These are phyloP conservation scores for Philypnodon macrostomus DNA, from an alignment of 2,797 vertebrate genomes.

Conservation along the genomic window DNA sequence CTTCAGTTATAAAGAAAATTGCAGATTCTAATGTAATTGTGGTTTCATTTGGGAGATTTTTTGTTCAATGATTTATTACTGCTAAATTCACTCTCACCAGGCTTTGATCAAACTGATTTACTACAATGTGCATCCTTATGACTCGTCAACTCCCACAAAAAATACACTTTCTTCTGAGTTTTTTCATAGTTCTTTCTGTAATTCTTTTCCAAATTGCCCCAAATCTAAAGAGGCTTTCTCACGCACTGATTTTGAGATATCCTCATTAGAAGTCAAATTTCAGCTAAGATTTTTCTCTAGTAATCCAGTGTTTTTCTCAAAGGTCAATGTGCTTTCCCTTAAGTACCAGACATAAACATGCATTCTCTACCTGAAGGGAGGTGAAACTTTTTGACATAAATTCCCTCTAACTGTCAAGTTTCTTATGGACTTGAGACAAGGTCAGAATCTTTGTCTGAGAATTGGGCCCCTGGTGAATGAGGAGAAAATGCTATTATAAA, in stretches of 20 bases:
- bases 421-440: slow-evolving; percentile 41
- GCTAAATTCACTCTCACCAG: background rate
- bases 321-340: slow-evolving; percentile 24
- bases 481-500: slow-evolving; percentile 51
- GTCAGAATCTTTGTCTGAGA: slow-evolving; percentile 45
- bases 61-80: background rate
- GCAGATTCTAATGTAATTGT: too few relatives aligned
- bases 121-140: too few relatives aligned
- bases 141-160: too few relatives aligned
- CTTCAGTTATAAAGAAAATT: too few relatives aligned
- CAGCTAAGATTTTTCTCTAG: slow-evolving; percentile 31
- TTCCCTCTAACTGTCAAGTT: slow-evolving; percentile 41
- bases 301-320: slow-evolving; percentile 17
- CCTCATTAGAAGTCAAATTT: slow-evolving; percentile 50
- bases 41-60: background rate
- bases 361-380: slow-evolving; percentile 21
- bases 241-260: slow-evolving; percentile 14
- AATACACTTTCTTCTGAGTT: too few relatives aligned
- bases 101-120: too few relatives aligned
- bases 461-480: slow-evolving; percentile 34
- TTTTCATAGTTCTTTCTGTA: too few relatives aligned
- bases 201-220: too few relatives aligned
- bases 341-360: slow-evolving; percentile 34
- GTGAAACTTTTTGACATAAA: slow-evolving; percentile 44
- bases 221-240: background rate